Evolutionary conservation across 2,113 vertebrate genomes (phyloP).

Genomic region (Sturnira hondurensis): DNA sequence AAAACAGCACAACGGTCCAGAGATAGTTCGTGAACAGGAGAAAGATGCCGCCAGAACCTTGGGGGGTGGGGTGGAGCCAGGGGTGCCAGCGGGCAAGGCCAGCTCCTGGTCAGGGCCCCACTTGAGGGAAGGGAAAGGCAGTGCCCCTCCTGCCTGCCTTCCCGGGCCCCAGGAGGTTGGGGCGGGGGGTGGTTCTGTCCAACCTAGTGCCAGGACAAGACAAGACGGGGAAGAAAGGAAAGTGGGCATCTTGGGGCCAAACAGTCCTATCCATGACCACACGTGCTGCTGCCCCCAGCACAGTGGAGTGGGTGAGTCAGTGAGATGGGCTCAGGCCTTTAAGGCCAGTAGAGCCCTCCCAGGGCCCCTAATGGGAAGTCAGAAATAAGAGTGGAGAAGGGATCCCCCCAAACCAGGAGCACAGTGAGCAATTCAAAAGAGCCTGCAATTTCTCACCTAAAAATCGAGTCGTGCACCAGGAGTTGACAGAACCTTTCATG

Average conservation of each 20-base stretch:
- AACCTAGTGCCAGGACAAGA: neutral
- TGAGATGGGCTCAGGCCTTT: slow-evolving; percentile 36
- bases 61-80: slow-evolving; percentile 45
- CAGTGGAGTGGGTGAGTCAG: neutral
- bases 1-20: slow-evolving; percentile 81
- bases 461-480: neutral
- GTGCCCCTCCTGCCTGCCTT: neutral
- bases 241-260: neutral
- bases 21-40: slow-evolving; percentile 86
- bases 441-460: neutral
- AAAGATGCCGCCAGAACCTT: slow-evolving; percentile 72
- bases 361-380: slow-evolving; percentile 6
- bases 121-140: neutral
- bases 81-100: neutral
- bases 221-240: neutral
- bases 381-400: neutral
- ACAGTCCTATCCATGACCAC: neutral
- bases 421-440: slow-evolving; percentile 11
- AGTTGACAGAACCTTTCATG: neutral
- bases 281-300: neutral
- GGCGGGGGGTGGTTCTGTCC: neutral
- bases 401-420: neutral
- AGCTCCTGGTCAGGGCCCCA: slow-evolving; percentile 39
- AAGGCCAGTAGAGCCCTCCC: slow-evolving; percentile 64
- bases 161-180: neutral